These are phyloP conservation scores for Ptilodon capucinus DNA, from an alignment of 2,888 invertebrate species.

Conservation along the genomic window DNA sequence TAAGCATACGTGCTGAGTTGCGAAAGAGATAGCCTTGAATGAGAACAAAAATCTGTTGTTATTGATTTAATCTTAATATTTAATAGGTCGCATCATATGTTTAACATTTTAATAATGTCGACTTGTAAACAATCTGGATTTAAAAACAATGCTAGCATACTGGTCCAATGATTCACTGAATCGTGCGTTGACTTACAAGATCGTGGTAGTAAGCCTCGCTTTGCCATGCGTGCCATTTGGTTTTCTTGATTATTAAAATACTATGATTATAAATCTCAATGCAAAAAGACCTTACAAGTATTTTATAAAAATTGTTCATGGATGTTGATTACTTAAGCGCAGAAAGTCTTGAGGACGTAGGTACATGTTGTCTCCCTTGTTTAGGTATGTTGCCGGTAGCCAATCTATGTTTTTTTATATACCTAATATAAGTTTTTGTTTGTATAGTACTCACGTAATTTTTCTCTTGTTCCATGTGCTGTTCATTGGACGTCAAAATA, in stretches of 20 bases:
- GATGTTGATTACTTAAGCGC: constrained; percentile 62
- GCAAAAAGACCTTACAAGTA: constrained; percentile 20
- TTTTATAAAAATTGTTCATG: constrained; percentile 49
- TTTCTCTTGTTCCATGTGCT: constrained; percentile 74
- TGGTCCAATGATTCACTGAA: constrained; percentile 62
- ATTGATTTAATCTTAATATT: constrained; percentile 26
- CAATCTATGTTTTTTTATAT: constrained; percentile 1
- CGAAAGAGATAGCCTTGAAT: constrained; percentile 1
- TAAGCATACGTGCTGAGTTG: background rate
- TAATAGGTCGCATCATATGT: constrained; percentile 51
- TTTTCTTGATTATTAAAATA: constrained; percentile 24
- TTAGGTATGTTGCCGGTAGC: constrained; percentile 44
- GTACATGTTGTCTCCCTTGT: constrained; percentile 75
- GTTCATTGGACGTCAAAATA: constrained; percentile 36
- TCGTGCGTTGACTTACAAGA: constrained; percentile 46
- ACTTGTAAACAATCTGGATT: constrained; percentile 62
- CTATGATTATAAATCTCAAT: constrained; percentile 28
- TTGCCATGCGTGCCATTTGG: constrained; percentile 47
- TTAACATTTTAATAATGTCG: constrained; percentile 55
- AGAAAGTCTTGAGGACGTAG: constrained; percentile 69
- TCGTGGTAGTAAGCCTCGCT: constrained; percentile 51
- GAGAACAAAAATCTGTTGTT: constrained; percentile 18
- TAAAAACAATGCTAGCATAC: constrained; percentile 70
- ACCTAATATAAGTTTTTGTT: constrained; percentile 6
- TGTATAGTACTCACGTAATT: too few species aligned